Conservation (phyloP, 2,888 invertebrate species). For the Hydrotaea diabolus region DNA sequence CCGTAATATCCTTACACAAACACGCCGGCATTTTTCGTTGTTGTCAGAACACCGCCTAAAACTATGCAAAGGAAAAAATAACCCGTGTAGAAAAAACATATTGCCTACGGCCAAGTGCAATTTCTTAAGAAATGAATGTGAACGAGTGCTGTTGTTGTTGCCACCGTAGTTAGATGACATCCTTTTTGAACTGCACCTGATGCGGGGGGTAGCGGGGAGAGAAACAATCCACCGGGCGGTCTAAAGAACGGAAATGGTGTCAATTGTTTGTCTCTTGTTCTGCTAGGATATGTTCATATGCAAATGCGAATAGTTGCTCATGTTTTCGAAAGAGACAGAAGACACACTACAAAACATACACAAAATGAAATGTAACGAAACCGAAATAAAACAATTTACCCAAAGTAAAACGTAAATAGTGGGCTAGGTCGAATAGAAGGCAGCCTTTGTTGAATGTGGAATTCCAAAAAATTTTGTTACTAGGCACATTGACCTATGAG, state of each 20-base stretch:
- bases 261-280: constrained; percentile 33
- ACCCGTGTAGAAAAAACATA: constrained; percentile 27
- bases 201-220: neutral
- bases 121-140: constrained; percentile 48
- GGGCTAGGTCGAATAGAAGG: too few relatives aligned
- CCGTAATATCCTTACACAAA: constrained; percentile 13
- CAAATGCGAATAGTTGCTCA: constrained; percentile 23
- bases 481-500: too few relatives aligned
- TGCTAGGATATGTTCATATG: neutral
- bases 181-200: neutral
- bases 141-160: constrained; percentile 4
- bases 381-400: constrained; percentile 2
- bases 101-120: constrained; percentile 62
- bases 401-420: neutral
- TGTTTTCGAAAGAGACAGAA: neutral
- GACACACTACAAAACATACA: neutral
- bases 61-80: constrained; percentile 6
- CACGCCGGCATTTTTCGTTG: neutral
- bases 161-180: neutral
- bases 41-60: constrained; percentile 19
- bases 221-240: neutral
- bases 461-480: too few relatives aligned
- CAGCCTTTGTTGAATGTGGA: too few relatives aligned
- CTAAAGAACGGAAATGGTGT: neutral
- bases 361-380: neutral